These are phyloP conservation scores for Sarcophaga carnaria DNA, from an alignment of 2,888 invertebrate species.

Conservation along the genomic window DNA sequence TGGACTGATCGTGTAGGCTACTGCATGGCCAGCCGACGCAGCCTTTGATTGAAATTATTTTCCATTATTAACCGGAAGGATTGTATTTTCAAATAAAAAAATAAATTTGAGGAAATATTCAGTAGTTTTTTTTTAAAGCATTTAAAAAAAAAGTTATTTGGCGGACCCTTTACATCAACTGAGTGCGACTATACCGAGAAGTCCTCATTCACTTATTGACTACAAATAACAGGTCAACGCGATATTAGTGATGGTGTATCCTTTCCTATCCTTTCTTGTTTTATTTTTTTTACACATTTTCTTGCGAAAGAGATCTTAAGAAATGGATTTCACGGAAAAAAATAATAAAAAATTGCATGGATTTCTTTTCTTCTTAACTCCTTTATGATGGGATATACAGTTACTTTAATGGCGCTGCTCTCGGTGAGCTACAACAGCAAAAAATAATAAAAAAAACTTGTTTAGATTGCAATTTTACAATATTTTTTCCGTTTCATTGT, in stretches of 20 bases:
- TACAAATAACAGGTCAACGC: slow-evolving; percentile 67
- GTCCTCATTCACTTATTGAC: slow-evolving; percentile 46
- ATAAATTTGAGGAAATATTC: too few relatives aligned
- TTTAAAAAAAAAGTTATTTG: too few relatives aligned
- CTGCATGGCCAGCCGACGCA: too few relatives aligned
- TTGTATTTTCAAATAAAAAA: too few relatives aligned
- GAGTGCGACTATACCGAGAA: background rate
- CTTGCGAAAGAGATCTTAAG: slow-evolving; percentile 59
- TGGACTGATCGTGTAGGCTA: too few relatives aligned
- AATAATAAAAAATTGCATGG: background rate
- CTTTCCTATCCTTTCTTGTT: background rate
- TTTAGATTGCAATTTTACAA: slow-evolving; percentile 37
- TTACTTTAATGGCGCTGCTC: slow-evolving; percentile 7
- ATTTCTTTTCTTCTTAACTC: slow-evolving; percentile 25
- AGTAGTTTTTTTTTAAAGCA: too few relatives aligned
- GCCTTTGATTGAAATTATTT: too few relatives aligned
- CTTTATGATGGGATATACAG: background rate
- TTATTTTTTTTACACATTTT: slow-evolving; percentile 9
- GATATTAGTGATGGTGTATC: slow-evolving; percentile 35
- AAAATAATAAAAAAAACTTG: slow-evolving; percentile 7
- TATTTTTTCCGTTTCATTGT: slow-evolving; percentile 9
- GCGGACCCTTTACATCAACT: too few relatives aligned
- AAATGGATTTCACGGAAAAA: slow-evolving; percentile 47
- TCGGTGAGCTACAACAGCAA: background rate
- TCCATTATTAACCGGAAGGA: too few relatives aligned